phyloP scores from a whole-genome alignment of 2,888 invertebrate genomes.

The Aleiodes leptofemur region DNA sequence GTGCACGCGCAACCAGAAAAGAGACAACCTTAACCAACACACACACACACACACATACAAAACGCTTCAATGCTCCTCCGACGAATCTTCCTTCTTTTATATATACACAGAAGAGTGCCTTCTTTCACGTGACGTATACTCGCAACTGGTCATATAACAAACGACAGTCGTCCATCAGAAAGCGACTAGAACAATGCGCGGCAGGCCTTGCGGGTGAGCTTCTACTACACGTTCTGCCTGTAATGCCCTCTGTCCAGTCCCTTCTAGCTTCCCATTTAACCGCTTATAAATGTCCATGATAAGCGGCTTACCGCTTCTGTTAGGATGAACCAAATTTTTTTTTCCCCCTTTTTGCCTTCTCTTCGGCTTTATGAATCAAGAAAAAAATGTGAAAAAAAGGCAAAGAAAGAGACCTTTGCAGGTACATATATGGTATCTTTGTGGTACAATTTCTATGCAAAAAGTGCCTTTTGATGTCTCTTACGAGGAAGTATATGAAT shows the following conservation, averaged over 20 bases:
- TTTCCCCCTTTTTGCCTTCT: too few relatives aligned
- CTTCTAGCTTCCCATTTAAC: conserved; percentile 29
- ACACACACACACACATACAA: too few relatives aligned
- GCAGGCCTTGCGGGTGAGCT: conserved; percentile 40
- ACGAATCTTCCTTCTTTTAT: conserved; percentile 5
- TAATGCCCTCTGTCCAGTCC: neutral
- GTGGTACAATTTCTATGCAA: conserved; percentile 29
- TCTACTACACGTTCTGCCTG: neutral
- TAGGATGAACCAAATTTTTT: conserved; percentile 30
- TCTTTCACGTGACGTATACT: conserved; percentile 54
- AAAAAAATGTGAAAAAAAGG: neutral
- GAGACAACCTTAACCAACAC: too few relatives aligned
- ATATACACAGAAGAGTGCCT: neutral
- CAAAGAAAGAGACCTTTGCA: neutral
- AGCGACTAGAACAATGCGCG: conserved; percentile 65
- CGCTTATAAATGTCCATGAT: conserved; percentile 34
- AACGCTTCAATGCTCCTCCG: too few relatives aligned
- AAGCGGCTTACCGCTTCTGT: conserved; percentile 36
- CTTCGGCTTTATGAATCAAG: neutral
- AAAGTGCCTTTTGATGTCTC: conserved; percentile 23
- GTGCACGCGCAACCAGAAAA: neutral
- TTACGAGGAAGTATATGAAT: conserved; percentile 12
- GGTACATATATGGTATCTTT: conserved; percentile 4
- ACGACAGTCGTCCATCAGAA: conserved; percentile 66
- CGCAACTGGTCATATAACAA: conserved; percentile 63